phyloP scores from a whole-genome alignment of 1,140 invertebrate species.

The Diploscapter pachys region DNA sequence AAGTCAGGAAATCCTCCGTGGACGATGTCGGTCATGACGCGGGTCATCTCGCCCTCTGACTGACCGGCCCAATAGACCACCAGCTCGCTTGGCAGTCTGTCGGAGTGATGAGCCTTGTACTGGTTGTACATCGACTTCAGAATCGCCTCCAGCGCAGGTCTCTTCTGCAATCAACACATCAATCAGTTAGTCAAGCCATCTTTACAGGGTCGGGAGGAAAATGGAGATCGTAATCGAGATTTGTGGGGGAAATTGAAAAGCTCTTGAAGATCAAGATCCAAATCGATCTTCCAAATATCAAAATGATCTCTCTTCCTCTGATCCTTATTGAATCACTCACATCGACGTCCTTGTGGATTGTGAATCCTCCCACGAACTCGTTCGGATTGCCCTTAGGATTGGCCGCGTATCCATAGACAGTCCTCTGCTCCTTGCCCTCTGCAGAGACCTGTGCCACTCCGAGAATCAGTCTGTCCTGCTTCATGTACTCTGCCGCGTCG shows the following conservation, averaged over 20 bases:
- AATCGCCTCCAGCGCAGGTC: not conserved
- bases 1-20: too few species aligned
- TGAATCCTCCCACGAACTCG: not conserved
- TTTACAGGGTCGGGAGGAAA: not conserved
- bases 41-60: too few species aligned
- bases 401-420: slow-evolving; percentile 7
- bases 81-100: not conserved
- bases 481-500: not conserved
- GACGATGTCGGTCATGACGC: too few species aligned
- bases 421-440: not conserved
- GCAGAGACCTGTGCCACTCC: not conserved
- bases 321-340: not conserved
- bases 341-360: not conserved
- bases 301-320: not conserved
- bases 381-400: not conserved
- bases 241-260: not conserved
- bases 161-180: not conserved
- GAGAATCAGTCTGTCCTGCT: slow-evolving; percentile 4
- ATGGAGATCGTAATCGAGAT: not conserved
- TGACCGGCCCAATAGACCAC: not conserved
- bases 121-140: not conserved
- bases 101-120: not conserved
- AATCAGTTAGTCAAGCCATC: not conserved
- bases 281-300: not conserved
- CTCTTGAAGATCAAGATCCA: not conserved